Conservation (phyloP, 2,888 invertebrate genomes). For the Dexiosoma caninum region DNA sequence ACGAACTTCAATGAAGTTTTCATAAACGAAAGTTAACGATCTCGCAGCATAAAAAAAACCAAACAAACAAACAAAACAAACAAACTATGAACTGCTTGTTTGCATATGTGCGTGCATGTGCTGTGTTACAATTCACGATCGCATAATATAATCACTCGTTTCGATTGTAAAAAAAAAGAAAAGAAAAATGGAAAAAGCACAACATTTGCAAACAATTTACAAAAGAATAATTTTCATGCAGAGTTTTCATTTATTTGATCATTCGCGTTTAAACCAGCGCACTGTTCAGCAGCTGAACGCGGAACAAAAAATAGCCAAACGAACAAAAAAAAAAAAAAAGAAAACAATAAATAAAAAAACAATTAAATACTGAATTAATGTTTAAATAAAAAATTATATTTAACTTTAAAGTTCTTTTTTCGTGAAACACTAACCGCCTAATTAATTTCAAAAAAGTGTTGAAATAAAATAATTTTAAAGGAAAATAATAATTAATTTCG, state of each 20-base stretch:
- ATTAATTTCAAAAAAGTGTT: not conserved
- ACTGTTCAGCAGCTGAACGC: conserved; percentile 66
- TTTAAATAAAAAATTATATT: not conserved
- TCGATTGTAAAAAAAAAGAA: conserved; percentile 12
- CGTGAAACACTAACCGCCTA: not conserved
- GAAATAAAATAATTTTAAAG: not conserved
- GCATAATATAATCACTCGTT: conserved; percentile 16
- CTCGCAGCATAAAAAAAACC: conserved; percentile 17
- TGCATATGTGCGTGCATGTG: no score
- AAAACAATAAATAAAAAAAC: conserved; percentile 13
- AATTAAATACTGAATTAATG: conserved; percentile 36
- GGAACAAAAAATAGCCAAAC: conserved; percentile 61
- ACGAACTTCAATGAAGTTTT: conserved; percentile 38
- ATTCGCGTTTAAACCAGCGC: conserved; percentile 71
- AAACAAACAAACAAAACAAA: conserved; percentile 8
- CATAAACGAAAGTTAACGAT: conserved; percentile 56
- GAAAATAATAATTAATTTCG: not conserved
- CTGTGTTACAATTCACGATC: conserved; percentile 42
- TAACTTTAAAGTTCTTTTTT: not conserved
- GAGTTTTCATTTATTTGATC: conserved; percentile 72
- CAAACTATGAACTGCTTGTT: conserved; percentile 24
- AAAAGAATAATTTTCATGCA: conserved; percentile 71
- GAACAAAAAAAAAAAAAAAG: not conserved
- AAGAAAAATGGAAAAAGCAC: not conserved
- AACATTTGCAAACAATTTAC: conserved; percentile 54